These are phyloP conservation scores for Urophycis tenuis DNA, from an alignment of 2,797 vertebrate species.

Conservation along the genomic window DNA sequence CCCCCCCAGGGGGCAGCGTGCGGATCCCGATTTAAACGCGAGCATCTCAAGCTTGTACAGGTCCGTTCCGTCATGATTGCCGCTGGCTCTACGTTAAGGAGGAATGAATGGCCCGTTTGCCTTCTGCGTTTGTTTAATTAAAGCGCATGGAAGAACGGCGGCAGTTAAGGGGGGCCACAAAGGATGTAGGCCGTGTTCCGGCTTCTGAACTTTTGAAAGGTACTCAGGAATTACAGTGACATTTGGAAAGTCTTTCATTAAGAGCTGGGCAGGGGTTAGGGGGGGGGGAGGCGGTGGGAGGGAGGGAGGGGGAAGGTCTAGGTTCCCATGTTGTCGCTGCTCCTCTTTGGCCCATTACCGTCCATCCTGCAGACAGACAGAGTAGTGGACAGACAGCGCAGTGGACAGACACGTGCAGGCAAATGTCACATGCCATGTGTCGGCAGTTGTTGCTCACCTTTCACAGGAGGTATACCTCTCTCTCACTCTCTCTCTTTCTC, in stretches of 20 bases:
- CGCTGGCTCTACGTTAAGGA: neutral
- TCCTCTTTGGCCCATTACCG: neutral
- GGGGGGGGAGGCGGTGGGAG: neutral
- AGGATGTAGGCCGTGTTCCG: neutral
- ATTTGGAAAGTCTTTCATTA: slow-evolving; percentile 56
- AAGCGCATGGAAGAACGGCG: neutral
- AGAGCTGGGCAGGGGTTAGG: slow-evolving; percentile 14
- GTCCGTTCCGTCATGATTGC: neutral
- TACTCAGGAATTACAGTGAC: slow-evolving; percentile 50
- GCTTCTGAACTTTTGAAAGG: slow-evolving; percentile 44
- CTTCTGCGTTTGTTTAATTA: neutral
- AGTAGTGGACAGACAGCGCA: neutral
- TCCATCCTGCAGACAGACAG: neutral
- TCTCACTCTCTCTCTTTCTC: neutral
- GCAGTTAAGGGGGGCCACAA: neutral
- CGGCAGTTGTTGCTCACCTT: neutral
- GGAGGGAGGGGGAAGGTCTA: neutral
- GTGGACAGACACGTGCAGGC: neutral
- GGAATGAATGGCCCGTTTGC: neutral
- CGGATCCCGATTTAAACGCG: neutral
- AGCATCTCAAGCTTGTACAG: neutral
- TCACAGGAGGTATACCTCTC: neutral
- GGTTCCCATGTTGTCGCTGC: neutral
- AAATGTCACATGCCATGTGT: slow-evolving; percentile 2
- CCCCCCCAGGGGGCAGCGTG: neutral